phyloP scores from a whole-genome alignment of 2,888 invertebrate genomes.

The Camptogramma bilineatum region DNA sequence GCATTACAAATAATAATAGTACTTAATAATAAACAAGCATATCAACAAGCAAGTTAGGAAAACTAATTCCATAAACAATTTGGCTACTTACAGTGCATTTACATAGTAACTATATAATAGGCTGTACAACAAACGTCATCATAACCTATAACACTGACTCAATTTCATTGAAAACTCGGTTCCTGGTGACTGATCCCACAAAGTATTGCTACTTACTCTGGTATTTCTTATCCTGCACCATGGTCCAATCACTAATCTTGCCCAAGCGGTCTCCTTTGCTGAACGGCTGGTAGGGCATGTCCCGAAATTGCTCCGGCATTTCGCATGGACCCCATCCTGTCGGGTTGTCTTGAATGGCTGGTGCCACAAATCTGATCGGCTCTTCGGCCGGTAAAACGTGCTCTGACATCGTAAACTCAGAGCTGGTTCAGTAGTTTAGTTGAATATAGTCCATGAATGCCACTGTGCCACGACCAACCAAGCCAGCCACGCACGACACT shows the following conservation, averaged over 20 bases:
- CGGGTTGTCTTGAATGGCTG: constrained; percentile 92
- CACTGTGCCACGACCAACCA: no score
- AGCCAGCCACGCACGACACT: constrained; percentile 59
- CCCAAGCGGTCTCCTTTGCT: constrained; percentile 99
- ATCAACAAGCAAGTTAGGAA: no score
- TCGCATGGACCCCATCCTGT: constrained; percentile 99
- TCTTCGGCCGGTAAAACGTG: constrained; percentile 85
- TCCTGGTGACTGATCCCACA: constrained; percentile 7
- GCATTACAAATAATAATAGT: no score
- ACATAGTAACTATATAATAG: background rate
- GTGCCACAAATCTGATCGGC: constrained; percentile 88
- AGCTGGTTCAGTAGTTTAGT: constrained; percentile 21
- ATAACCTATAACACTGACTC: constrained; percentile 59
- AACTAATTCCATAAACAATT: no score
- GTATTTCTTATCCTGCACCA: constrained; percentile 97
- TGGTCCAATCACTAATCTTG: constrained; percentile 99
- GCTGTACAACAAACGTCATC: constrained; percentile 50
- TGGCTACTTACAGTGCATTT: background rate
- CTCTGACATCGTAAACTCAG: constrained; percentile 70
- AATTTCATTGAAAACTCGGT: constrained; percentile 10
- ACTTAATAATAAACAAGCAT: no score
- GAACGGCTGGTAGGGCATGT: constrained; percentile 99
- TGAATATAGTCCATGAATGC: constrained; percentile 52
- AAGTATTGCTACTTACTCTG: constrained; percentile 88
- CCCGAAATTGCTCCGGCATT: constrained; percentile 96